A percentile compares a stretch with the other conserved stretches of the same genome.
Evolutionary conservation across 2,113 vertebrate species (phyloP).

Genomic region (Pedetes capensis): DNA sequence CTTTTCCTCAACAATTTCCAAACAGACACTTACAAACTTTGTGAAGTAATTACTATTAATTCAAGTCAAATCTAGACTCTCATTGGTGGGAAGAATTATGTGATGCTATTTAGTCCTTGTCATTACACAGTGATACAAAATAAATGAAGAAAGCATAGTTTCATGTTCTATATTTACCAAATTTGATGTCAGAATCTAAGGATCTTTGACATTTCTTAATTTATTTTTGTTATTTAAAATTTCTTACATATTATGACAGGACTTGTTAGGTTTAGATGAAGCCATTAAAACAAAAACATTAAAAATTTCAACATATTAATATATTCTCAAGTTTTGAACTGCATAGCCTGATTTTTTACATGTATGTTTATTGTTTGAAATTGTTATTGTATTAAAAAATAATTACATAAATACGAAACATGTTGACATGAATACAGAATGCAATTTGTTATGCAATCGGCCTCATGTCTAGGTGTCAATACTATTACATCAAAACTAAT

Average conservation of each 20-base stretch:
- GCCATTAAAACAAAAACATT: not conserved
- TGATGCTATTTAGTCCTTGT: not conserved
- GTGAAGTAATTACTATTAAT: not conserved
- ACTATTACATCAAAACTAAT: not conserved
- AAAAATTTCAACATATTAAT: not conserved
- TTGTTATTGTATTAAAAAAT: not conserved
- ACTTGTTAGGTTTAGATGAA: not conserved
- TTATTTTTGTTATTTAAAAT: not conserved
- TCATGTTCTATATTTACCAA: not conserved
- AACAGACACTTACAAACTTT: not conserved
- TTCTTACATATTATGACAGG: not conserved
- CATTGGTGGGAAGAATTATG: not conserved
- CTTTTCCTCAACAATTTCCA: not conserved
- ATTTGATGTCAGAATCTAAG: not conserved
- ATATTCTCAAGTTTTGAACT: not conserved
- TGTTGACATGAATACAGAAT: not conserved
- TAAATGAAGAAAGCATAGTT: not conserved
- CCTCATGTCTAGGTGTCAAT: not conserved
- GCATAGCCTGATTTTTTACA: not conserved
- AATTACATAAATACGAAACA: not conserved
- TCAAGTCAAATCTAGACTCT: constrained; percentile 16
- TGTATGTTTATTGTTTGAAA: not conserved
- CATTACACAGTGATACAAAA: not conserved
- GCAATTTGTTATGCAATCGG: not conserved
- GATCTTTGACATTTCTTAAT: not conserved